Base-by-base conservation (phyloP, 1,140 invertebrate genomes). In the Pachypsylla venusta region DNA sequence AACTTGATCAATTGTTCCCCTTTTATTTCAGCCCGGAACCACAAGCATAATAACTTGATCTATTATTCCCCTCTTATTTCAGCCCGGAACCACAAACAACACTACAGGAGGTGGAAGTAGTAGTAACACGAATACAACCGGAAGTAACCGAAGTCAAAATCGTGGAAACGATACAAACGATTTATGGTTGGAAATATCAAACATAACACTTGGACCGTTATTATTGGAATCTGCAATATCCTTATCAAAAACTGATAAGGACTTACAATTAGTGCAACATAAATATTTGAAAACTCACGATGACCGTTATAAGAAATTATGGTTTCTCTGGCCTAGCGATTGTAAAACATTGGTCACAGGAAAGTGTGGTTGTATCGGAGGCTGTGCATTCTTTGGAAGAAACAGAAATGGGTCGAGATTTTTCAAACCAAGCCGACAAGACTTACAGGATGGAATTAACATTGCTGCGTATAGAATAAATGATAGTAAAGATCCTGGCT, bases 281-380 rank as follows among this genome's bases (percentile, higher is more conserved):
- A 84, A 84, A 70, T 80, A 73, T 67, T 65, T 55, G 30, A 48
- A 48, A 67, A 77, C 82, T 12, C 93, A 99, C 67, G 96, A 99
- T 73, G 81, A 83, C 28, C 80, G 82, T 61, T 85, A 83, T 0
- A 93, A 90, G 70, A 78, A 91, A 60, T 74, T 99, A 7, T 95
- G 92, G 89, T 98, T 98, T 69, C 71, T 98, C 1, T 98, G 94
- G 93, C 80, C 83, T 1, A 76, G 75, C 62, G 81, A 85, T 66
- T 53, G 30, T 13, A 74, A 78, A 62, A 73, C 75, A 27, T 25
- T 60, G n/a, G 53, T 58, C 27, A 66, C 70, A 5, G 77, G 79
- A n/a, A 87, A 85, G 63, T 98, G 96, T 72, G 94, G 93, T 0
- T 99, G 96, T 73, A 84, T 89, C 40, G 95, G 95, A 1, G 93